phyloP scores from a whole-genome alignment of 2,797 vertebrate genomes.

The Cheirogaleus major region DNA sequence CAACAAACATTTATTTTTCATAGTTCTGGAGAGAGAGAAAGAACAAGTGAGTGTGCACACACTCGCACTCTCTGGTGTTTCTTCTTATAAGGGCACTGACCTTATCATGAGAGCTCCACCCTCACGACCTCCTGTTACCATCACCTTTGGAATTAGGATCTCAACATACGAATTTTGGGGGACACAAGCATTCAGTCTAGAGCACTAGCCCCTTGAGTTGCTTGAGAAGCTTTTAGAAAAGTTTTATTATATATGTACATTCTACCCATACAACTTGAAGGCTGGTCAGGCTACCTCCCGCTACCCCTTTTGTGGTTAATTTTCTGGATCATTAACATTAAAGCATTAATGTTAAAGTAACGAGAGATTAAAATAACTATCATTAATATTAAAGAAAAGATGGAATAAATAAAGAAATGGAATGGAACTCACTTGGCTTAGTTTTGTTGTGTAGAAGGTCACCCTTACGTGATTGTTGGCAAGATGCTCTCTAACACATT shows the following conservation, averaged over 20 bases:
- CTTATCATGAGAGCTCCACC: background rate
- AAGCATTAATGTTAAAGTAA: background rate
- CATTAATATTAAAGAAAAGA: background rate
- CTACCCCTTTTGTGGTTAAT: background rate
- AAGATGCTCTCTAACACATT: background rate
- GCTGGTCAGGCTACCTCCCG: background rate
- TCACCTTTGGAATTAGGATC: background rate
- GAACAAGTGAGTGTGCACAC: fast-evolving
- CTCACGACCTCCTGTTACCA: background rate
- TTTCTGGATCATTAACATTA: background rate
- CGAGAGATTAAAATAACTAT: background rate
- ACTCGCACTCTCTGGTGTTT: background rate
- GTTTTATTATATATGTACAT: background rate
- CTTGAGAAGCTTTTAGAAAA: background rate
- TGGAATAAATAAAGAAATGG: background rate
- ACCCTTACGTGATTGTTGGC: background rate
- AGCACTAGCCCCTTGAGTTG: background rate
- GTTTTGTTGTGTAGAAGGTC: background rate
- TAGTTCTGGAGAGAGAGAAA: background rate
- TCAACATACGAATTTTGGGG: background rate
- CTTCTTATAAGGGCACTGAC: background rate
- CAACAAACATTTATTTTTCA: background rate
- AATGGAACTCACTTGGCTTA: background rate
- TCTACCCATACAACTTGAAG: background rate
- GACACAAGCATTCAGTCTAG: background rate